Conservation (phyloP, 2,113 vertebrate genomes). For the Dolichotis patagonum region DNA sequence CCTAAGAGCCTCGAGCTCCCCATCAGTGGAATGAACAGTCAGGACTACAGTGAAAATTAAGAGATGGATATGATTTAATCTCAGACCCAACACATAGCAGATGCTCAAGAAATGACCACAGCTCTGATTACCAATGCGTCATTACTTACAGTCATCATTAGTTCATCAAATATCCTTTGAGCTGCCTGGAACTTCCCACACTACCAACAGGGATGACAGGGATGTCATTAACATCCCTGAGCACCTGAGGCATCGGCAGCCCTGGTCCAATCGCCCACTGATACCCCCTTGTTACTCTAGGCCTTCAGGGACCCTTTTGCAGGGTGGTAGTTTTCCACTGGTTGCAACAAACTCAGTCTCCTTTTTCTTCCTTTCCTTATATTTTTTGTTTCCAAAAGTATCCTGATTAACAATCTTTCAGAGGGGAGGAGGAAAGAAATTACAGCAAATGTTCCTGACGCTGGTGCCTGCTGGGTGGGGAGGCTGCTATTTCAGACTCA, state of each 20-base stretch:
- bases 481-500: conserved; percentile 70
- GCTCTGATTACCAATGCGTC: not conserved
- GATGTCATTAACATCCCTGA: not conserved
- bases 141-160: not conserved
- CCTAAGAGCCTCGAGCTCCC: not conserved
- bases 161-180: not conserved
- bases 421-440: conserved; percentile 61
- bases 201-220: too few species aligned
- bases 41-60: not conserved
- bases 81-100: not conserved
- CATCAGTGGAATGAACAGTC: not conserved
- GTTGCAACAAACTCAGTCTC: conserved; percentile 52
- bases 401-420: conserved; percentile 66
- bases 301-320: not conserved
- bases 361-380: conserved; percentile 25
- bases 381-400: conserved; percentile 50
- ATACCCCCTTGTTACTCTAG: accelerated
- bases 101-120: not conserved
- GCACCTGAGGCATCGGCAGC: not conserved
- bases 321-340: conserved; percentile 24
- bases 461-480: conserved; percentile 57
- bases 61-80: not conserved
- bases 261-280: not conserved
- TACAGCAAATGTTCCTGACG: conserved; percentile 48
- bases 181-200: not conserved